Evolutionary conservation across 2,888 invertebrate genomes (phyloP), one percentile per base, ranked within the genome.

Genomic region (Neoitamus cyanurus): DNA sequence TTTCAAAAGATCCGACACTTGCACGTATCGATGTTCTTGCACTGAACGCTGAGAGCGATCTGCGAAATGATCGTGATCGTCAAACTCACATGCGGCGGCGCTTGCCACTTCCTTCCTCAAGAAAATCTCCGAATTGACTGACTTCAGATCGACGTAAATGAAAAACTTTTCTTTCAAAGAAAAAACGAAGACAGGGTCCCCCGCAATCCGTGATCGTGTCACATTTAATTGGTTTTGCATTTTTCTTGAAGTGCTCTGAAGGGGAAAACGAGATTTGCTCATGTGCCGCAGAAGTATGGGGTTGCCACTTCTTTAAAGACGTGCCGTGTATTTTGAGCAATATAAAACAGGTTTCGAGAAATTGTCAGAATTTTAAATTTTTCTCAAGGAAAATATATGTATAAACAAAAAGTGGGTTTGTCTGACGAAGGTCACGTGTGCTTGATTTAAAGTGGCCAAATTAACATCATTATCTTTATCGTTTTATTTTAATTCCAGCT

Each of bases 211-310:
- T 58, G 78, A 78, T 58, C 78, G 48, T 58, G 48, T 46, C 48
- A 48, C 58, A 73, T 15, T 42, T 75, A 13, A 75, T 20, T 42
- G 42, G 20, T 75, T 58, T 78, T 78, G 58, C 78, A 48, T 31
- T 37, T 58, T 58, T 58, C 58, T 58, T 42, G 28, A 73, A 6
- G 20, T 9, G 20, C 25, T 20, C 30, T 78, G 48, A 11, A 48
- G 9, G 48, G 31, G 46, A 78, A 78, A 48, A 78, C 78, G 31
- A 78, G 48, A 48, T 78, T 78, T 36, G 31, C n/a, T n/a, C 46
- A 48, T 48, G 78, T 42, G 25, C 31, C 6, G 9, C 58, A 70
- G 70, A 11, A 28, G 31, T n/a, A 28, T 42, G 42, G 75, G 75
- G 75, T 75, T 75, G 42, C 75, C 75, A 75, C 34, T 75, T 75